Percentiles rank a stretch among this genome's conserved stretches.
Conservation (phyloP, 2,113 vertebrate genomes). For the Oplegnathus fasciatus region DNA sequence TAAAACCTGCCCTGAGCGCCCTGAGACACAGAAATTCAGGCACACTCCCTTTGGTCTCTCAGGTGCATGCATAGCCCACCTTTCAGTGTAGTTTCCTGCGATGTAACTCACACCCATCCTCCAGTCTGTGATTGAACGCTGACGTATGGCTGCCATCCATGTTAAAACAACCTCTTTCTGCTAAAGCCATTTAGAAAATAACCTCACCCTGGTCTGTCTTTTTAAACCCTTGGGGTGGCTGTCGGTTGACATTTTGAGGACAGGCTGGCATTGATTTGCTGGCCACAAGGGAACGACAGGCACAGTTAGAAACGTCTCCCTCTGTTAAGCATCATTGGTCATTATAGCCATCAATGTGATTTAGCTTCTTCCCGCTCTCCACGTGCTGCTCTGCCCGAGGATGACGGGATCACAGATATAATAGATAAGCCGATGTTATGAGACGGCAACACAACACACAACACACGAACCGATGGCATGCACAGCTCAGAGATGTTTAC, state of each 20-base stretch:
- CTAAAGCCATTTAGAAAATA: constrained; percentile 70
- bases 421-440: constrained; percentile 45
- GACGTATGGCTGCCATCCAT: constrained; percentile 31
- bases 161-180: constrained; percentile 56
- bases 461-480: constrained; percentile 5
- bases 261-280: constrained; percentile 74
- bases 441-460: constrained; percentile 9
- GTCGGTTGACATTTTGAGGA: constrained; percentile 75
- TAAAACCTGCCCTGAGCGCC: constrained; percentile 15
- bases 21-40: constrained; percentile 31
- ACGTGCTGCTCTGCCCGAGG: constrained; percentile 36
- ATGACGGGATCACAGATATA: constrained; percentile 44
- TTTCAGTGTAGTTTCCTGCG: constrained; percentile 56
- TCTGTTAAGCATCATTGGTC: constrained; percentile 72
- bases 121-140: constrained; percentile 35
- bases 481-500: neutral
- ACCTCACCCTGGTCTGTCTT: constrained; percentile 61
- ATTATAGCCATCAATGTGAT: constrained; percentile 72
- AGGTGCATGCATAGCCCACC: constrained; percentile 26
- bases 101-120: constrained; percentile 55
- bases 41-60: neutral
- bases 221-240: constrained; percentile 49
- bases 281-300: constrained; percentile 51
- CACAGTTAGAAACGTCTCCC: constrained; percentile 66
- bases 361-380: constrained; percentile 50